Evolutionary conservation across 2,888 invertebrate species (phyloP).

Genomic region (Caenorhabditis sp.): DNA sequence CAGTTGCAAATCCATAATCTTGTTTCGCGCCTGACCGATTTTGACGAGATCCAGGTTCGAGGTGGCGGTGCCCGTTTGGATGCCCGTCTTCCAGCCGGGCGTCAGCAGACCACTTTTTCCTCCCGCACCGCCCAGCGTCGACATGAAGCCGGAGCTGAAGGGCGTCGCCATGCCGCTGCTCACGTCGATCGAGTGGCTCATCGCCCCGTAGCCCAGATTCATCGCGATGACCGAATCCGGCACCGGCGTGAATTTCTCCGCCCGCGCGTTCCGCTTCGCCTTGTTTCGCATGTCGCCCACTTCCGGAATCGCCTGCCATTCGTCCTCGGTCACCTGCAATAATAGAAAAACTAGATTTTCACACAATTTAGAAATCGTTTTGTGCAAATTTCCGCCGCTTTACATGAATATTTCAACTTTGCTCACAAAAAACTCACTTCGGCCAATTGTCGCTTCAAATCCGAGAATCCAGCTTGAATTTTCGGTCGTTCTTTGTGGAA

Average conservation of each 20-base stretch:
- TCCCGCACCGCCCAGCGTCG: constrained; percentile 66
- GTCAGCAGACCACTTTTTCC: constrained; percentile 82
- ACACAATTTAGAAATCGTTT: background rate
- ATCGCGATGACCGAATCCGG: constrained; percentile 95
- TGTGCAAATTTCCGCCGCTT: background rate
- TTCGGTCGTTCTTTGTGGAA: constrained; percentile 98
- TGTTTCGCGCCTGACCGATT: constrained; percentile 98
- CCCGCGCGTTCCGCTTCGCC: constrained; percentile 93
- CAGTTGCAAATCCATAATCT: constrained; percentile 97
- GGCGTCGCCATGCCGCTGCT: constrained; percentile 70
- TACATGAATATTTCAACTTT: background rate
- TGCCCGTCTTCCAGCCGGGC: constrained; percentile 86
- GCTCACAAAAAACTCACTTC: constrained; percentile 81
- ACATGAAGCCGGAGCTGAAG: constrained; percentile 66
- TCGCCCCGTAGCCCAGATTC: constrained; percentile 82
- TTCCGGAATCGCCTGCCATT: constrained; percentile 97
- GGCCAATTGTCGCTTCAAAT: constrained; percentile 86
- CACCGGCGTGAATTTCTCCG: constrained; percentile 96
- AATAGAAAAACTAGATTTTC: background rate
- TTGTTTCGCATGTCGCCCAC: constrained; percentile 99
- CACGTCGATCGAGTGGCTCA: constrained; percentile 87
- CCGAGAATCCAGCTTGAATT: constrained; percentile 99
- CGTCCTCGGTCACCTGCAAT: constrained; percentile 85
- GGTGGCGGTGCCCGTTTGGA: constrained; percentile 77
- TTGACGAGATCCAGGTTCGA: constrained; percentile 92